Evolutionary conservation across 2,113 vertebrate genomes (phyloP).

Genomic region (Aegithalos caudatus): DNA sequence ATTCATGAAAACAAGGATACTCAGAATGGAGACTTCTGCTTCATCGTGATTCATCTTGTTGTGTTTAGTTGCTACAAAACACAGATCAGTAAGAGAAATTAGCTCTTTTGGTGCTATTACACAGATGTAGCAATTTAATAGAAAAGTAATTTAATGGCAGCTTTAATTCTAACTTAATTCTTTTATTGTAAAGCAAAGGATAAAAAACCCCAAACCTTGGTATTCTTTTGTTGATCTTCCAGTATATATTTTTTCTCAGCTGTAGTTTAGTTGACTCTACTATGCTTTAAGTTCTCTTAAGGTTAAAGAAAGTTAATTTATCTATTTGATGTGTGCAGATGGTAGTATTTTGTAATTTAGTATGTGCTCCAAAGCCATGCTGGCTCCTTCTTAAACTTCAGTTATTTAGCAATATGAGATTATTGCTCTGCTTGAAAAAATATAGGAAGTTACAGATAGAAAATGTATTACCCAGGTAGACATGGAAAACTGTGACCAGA

Average conservation of each 20-base stretch:
- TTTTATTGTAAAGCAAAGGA: neutral
- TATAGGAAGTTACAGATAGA: neutral
- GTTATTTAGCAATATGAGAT: neutral
- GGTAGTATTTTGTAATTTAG: neutral
- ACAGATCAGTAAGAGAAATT: neutral
- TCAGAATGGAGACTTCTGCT: neutral
- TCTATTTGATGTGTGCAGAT: neutral
- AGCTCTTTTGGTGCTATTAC: neutral
- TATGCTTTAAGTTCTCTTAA: neutral
- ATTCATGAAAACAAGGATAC: neutral
- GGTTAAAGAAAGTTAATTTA: neutral
- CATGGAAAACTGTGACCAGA: neutral
- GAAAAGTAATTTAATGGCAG: neutral
- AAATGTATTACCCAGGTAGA: neutral
- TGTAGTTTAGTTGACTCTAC: neutral
- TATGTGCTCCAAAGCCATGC: neutral
- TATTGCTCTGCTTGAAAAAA: neutral
- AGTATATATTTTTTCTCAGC: neutral
- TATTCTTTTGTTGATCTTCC: neutral
- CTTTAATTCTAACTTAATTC: neutral
- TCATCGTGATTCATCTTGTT: neutral
- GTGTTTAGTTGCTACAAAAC: neutral
- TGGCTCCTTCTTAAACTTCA: neutral
- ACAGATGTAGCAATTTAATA: neutral
- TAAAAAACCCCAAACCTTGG: accelerated